Percentiles rank a stretch among this genome's conserved stretches.
Conservation (phyloP, 2,113 vertebrate genomes). For the Saccopteryx bilineata region DNA sequence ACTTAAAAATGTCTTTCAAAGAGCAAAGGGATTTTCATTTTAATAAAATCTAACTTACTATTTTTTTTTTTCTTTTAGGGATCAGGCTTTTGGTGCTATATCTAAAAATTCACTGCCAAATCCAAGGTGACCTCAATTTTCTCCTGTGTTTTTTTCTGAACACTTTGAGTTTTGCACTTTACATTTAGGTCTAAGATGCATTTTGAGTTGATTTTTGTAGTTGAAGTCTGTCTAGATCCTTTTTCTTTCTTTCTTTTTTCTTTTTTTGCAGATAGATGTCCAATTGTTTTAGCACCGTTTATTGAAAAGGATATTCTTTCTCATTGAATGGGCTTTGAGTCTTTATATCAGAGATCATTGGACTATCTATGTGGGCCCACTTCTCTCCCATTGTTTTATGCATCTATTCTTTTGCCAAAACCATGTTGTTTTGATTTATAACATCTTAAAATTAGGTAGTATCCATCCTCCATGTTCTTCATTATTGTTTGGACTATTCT, state of each 20-base stretch:
- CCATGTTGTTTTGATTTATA: background rate
- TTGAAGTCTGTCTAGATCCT: background rate
- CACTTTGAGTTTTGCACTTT: background rate
- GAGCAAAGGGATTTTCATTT: background rate
- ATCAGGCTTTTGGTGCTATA: background rate
- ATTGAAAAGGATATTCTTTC: background rate
- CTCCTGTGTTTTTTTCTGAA: background rate
- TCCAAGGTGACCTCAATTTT: background rate
- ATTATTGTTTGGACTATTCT: background rate
- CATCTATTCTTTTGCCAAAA: background rate
- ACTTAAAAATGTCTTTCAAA: conserved; percentile 1
- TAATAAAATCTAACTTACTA: background rate
- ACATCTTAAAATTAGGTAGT: background rate
- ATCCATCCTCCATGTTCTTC: background rate
- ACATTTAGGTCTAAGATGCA: background rate
- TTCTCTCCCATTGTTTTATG: background rate
- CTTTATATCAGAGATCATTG: background rate
- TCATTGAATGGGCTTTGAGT: background rate
- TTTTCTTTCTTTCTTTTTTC: background rate
- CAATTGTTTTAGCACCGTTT: background rate
- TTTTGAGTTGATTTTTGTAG: background rate
- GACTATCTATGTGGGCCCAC: background rate
- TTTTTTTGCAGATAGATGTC: no score
- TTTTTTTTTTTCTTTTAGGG: background rate
- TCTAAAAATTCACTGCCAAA: background rate